Percentiles rank a stretch among this genome's conserved stretches.
These are phyloP conservation scores for Phalera bucephala DNA, from an alignment of 2,888 invertebrate genomes.

Conservation along the genomic window DNA sequence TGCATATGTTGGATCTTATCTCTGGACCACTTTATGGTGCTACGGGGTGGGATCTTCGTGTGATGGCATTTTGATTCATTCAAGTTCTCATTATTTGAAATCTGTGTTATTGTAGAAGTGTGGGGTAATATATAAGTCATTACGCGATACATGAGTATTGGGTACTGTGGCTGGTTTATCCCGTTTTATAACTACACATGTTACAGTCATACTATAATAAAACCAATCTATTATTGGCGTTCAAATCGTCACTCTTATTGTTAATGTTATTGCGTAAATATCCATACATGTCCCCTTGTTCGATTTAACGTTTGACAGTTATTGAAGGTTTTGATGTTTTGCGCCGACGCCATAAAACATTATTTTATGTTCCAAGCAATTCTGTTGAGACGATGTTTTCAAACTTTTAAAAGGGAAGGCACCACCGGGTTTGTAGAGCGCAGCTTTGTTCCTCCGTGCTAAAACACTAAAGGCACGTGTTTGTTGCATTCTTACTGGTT, in stretches of 20 bases:
- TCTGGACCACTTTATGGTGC: constrained; percentile 62
- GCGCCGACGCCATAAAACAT: constrained; percentile 72
- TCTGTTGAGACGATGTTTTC: constrained; percentile 56
- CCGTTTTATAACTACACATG: no score
- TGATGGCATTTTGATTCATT: constrained; percentile 14
- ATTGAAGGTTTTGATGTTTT: constrained; percentile 71
- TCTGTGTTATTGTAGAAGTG: no score
- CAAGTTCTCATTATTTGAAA: no score
- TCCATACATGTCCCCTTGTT: constrained; percentile 41
- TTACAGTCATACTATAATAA: no score
- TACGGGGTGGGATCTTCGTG: constrained; percentile 30
- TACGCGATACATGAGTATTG: no score
- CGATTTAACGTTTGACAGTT: constrained; percentile 64
- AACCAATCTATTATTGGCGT: no score
- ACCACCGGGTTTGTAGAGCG: constrained; percentile 56
- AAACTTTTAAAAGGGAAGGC: constrained; percentile 66
- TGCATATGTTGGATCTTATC: constrained; percentile 57
- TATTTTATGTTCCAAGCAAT: constrained; percentile 73
- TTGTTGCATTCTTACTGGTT: constrained; percentile 45
- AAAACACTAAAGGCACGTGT: constrained; percentile 63
- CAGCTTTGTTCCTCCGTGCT: constrained; percentile 66
- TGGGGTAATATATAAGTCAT: no score
- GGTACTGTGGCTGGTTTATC: no score
- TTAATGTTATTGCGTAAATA: constrained; percentile 46
- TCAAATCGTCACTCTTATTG: no score